A percentile compares a stretch with the other conserved stretches of the same genome.
These are phyloP conservation scores for Podarcis siculus DNA, from an alignment of 2,797 vertebrate genomes.

Conservation along the genomic window DNA sequence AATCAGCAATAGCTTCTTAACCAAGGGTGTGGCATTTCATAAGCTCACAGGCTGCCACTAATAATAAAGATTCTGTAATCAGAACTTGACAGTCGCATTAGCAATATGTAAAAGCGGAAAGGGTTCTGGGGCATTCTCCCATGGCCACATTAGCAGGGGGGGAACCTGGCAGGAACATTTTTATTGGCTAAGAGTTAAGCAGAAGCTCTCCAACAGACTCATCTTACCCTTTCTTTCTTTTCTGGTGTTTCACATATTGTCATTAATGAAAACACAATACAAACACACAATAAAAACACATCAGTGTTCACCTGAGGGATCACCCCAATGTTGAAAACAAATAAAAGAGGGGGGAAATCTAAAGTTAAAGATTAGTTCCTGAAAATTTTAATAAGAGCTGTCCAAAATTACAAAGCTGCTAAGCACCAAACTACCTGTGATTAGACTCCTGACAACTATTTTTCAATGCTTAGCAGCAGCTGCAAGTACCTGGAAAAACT, in stretches of 20 bases:
- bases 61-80: background rate
- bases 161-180: background rate
- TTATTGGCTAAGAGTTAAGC: rapidly evolving
- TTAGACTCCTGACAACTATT: background rate
- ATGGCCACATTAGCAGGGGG: background rate
- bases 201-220: background rate
- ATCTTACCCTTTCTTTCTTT: no score
- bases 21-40: background rate
- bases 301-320: background rate
- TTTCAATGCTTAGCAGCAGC: background rate
- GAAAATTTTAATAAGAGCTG: background rate
- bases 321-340: background rate
- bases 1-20: background rate
- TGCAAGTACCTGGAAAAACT: background rate
- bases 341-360: background rate
- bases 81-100: background rate
- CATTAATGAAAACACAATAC: no score
- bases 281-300: no score
- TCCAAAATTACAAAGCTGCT: background rate
- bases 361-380: background rate
- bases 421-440: background rate
- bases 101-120: background rate
- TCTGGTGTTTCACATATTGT: no score
- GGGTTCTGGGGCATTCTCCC: background rate
- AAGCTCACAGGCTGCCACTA: background rate